These are phyloP conservation scores for Baryphthengus martii DNA, from an alignment of 2,113 vertebrate genomes.

Conservation along the genomic window DNA sequence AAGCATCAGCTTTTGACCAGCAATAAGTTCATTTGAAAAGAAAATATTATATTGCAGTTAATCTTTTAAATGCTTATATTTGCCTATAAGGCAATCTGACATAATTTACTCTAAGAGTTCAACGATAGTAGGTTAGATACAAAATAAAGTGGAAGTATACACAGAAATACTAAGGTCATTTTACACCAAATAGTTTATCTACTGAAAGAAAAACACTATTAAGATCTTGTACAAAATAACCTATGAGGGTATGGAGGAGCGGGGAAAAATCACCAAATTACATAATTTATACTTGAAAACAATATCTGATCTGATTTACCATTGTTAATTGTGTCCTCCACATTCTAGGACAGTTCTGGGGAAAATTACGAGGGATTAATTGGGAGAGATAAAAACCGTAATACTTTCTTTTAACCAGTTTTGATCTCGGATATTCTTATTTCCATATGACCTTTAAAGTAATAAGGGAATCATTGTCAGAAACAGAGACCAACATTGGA, in stretches of 20 bases:
- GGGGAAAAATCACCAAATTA: not conserved
- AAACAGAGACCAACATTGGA: not conserved
- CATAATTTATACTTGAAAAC: not conserved
- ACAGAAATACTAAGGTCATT: not conserved
- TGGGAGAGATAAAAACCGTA: not conserved
- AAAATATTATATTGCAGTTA: not conserved
- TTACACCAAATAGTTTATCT: not conserved
- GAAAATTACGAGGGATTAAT: not conserved
- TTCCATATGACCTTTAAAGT: not conserved
- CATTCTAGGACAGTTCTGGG: not conserved
- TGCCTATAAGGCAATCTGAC: not conserved
- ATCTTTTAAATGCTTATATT: not conserved
- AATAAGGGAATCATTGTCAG: slow-evolving; percentile 3
- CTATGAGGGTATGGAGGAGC: not conserved
- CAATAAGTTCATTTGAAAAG: not conserved
- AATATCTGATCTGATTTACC: not conserved
- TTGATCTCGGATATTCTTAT: not conserved
- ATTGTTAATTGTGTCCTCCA: not conserved
- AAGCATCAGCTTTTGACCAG: not conserved
- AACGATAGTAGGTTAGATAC: not conserved
- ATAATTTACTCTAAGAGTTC: not conserved
- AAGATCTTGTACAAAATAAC: not conserved
- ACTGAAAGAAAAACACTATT: not conserved
- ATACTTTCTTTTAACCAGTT: not conserved
- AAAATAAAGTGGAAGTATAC: not conserved